Evolutionary conservation across 1,140 invertebrate genomes (phyloP).

Genomic region (Aradophagus sp.): DNA sequence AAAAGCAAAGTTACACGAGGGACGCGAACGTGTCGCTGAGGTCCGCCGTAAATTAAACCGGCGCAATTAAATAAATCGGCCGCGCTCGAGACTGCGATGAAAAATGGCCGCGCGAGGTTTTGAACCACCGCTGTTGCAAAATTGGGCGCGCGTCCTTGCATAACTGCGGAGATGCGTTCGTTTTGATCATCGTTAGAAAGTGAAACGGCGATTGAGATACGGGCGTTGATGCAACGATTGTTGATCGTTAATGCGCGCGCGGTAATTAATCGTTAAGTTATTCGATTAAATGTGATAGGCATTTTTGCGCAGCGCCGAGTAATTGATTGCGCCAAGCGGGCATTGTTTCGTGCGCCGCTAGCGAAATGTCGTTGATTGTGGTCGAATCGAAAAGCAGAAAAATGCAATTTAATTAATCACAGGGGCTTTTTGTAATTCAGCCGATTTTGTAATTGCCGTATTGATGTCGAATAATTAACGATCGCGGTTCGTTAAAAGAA

Average conservation of each 20-base stretch:
- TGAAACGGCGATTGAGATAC: constrained; percentile 32
- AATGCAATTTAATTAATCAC: too few relatives aligned
- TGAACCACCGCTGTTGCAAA: constrained; percentile 14
- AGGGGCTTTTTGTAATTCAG: too few relatives aligned
- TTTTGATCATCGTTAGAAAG: constrained; percentile 39
- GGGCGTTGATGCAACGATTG: constrained; percentile 26
- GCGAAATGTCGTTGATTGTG: not conserved
- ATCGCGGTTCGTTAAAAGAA: too few relatives aligned
- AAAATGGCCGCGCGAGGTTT: constrained; percentile 18
- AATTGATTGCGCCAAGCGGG: not conserved
- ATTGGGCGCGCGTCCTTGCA: constrained; percentile 33
- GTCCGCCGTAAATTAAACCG: constrained; percentile 25
- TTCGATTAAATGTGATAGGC: constrained; percentile 6
- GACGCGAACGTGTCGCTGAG: constrained; percentile 14
- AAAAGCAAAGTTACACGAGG: constrained; percentile 27
- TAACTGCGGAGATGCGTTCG: constrained; percentile 34
- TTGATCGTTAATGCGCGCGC: constrained; percentile 11
- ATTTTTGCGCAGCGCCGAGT: not conserved
- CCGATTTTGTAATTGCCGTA: too few relatives aligned
- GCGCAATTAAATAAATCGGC: constrained; percentile 32
- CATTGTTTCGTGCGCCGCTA: not conserved
- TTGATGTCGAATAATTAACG: too few relatives aligned
- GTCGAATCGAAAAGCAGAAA: too few relatives aligned
- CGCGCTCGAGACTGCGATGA: constrained; percentile 1
- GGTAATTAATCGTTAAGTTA: constrained; percentile 28